Conservation (phyloP, 2,797 vertebrate genomes). For the Hippoglossus hippoglossus region DNA sequence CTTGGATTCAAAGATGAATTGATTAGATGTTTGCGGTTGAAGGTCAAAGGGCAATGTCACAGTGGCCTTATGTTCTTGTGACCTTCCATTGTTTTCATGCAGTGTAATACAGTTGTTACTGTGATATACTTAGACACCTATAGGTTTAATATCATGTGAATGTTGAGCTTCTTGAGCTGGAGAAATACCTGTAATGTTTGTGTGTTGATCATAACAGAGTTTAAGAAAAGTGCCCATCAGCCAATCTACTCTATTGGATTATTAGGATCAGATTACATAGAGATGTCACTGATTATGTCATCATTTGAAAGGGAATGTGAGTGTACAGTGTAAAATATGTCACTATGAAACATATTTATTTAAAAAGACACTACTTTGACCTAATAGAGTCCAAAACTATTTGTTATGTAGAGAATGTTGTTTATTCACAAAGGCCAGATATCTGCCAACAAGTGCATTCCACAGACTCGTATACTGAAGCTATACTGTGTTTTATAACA, state of each 20-base stretch:
- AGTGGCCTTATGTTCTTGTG: too few species aligned
- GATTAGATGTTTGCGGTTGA: too few species aligned
- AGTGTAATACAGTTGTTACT: not conserved
- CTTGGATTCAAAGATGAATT: too few species aligned
- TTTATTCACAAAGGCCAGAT: slow-evolving; percentile 12
- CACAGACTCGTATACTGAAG: not conserved
- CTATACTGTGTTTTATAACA: not conserved
- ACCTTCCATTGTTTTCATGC: not conserved
- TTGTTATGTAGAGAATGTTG: slow-evolving; percentile 8
- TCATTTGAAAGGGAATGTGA: slow-evolving; percentile 37
- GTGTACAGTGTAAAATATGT: slow-evolving; percentile 34
- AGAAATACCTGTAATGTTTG: slow-evolving; percentile 41
- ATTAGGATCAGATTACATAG: slow-evolving; percentile 74
- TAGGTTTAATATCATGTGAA: slow-evolving; percentile 7
- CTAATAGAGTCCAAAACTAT: not conserved
- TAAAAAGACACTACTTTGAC: not conserved
- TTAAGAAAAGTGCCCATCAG: slow-evolving; percentile 74
- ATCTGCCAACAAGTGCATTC: slow-evolving; percentile 2
- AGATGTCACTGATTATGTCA: slow-evolving; percentile 60
- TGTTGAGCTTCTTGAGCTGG: not conserved
- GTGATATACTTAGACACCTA: slow-evolving; percentile 1
- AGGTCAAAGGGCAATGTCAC: too few species aligned
- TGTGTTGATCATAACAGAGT: slow-evolving; percentile 53
- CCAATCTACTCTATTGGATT: slow-evolving; percentile 72
- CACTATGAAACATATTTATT: not conserved